phyloP scores from a whole-genome alignment of 2,797 vertebrate species.

The Rhinichthys osculus region DNA sequence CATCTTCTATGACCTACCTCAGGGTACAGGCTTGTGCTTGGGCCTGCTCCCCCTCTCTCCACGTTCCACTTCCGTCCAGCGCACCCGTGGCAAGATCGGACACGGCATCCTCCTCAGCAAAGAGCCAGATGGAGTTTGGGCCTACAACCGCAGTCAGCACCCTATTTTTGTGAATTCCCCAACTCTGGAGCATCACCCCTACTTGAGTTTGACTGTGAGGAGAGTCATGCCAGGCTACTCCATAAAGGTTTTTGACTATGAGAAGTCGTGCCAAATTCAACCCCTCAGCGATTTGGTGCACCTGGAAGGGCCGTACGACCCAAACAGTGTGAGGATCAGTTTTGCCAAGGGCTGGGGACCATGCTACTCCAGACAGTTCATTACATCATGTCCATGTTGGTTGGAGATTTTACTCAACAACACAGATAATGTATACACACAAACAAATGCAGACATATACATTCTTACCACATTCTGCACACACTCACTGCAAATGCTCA shows the following conservation, averaged over 20 bases:
- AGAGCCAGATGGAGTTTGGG: constrained; percentile 94
- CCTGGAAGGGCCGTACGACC: constrained; percentile 93
- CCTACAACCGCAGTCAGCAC: constrained; percentile 96
- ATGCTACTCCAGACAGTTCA: constrained; percentile 96
- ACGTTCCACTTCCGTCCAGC: constrained; percentile 87
- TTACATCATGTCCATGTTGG: constrained; percentile 98
- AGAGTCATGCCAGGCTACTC: constrained; percentile 96
- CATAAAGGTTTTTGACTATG: constrained; percentile 95
- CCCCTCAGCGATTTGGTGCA: constrained; percentile 82
- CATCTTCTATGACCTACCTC: constrained; percentile 99
- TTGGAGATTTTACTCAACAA: constrained; percentile 94
- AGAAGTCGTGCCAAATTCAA: constrained; percentile 86
- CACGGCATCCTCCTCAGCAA: constrained; percentile 94
- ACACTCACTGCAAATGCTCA: constrained; percentile 35
- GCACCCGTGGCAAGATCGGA: constrained; percentile 94
- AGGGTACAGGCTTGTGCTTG: constrained; percentile 98
- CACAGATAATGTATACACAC: constrained; percentile 80
- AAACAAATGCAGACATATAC: constrained; percentile 42
- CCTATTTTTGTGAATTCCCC: constrained; percentile 98
- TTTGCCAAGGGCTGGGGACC: constrained; percentile 98
- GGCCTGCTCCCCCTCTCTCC: constrained; percentile 90
- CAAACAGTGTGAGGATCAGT: constrained; percentile 95
- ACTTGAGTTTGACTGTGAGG: constrained; percentile 87
- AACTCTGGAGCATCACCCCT: constrained; percentile 89
- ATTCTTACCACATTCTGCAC: constrained; percentile 30